These are phyloP conservation scores for Brienomyrus brachyistius DNA, from an alignment of 2,113 vertebrate species.

Conservation along the genomic window DNA sequence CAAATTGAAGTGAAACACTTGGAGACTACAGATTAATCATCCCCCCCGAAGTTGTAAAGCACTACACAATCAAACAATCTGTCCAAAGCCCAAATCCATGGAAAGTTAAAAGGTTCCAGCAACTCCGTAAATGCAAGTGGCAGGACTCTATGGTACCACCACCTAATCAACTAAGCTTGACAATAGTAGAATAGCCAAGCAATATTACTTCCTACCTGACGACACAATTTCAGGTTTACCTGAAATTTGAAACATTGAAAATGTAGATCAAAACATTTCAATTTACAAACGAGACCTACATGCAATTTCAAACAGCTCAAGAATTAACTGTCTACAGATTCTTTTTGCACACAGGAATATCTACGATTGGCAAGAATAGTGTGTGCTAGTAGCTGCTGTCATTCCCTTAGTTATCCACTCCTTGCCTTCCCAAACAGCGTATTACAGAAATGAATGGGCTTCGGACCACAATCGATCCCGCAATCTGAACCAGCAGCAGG, in stretches of 20 bases:
- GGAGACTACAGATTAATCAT: background rate
- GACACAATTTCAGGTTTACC: background rate
- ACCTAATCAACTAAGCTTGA: background rate
- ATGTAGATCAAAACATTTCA: background rate
- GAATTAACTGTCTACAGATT: background rate
- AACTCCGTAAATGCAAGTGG: background rate
- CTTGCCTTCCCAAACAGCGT: background rate
- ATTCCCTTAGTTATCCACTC: background rate
- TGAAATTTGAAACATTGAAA: background rate
- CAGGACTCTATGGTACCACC: background rate
- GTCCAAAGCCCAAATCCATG: background rate
- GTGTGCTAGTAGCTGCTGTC: background rate
- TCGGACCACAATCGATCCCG: background rate
- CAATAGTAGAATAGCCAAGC: background rate
- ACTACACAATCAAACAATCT: background rate
- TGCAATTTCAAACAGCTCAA: background rate
- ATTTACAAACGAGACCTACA: background rate
- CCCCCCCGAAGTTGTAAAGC: background rate
- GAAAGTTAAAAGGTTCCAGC: background rate
- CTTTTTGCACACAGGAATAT: background rate
- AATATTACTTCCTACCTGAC: background rate
- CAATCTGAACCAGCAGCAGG: background rate
- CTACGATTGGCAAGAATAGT: background rate
- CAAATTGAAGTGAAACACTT: background rate
- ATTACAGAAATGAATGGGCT: background rate